Percentiles rank a stretch among this genome's conserved stretches.
These are phyloP conservation scores for Nicator chloris DNA, from an alignment of 2,113 vertebrate species.

Conservation along the genomic window DNA sequence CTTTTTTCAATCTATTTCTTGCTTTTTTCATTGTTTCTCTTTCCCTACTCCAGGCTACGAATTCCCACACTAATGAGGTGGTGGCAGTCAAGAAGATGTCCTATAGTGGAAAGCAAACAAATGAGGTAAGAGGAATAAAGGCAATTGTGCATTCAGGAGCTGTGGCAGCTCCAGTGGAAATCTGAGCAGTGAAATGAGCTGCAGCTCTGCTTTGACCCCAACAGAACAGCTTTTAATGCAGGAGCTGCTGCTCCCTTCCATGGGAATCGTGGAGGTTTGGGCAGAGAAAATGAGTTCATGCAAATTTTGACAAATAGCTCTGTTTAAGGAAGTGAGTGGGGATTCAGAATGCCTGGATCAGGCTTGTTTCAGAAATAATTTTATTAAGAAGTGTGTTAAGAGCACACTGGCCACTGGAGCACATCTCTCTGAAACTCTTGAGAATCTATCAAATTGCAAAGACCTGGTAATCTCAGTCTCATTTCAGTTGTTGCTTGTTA, in stretches of 20 bases:
- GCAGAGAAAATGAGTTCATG: neutral
- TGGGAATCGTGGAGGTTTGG: neutral
- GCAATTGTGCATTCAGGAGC: neutral
- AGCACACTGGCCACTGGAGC: neutral
- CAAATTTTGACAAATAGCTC: neutral
- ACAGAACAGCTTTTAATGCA: neutral
- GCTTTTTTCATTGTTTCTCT: neutral
- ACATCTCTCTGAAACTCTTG: neutral
- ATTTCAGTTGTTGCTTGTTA: neutral
- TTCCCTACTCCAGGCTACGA: slow-evolving; percentile 81
- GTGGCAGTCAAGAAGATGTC: slow-evolving; percentile 99
- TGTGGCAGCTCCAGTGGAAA: neutral
- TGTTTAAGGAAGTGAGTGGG: neutral
- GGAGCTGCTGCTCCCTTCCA: neutral
- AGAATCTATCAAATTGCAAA: neutral
- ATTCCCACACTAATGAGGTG: slow-evolving; percentile 94
- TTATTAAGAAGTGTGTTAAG: too few species aligned
- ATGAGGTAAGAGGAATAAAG: slow-evolving; percentile 82
- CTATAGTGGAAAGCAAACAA: slow-evolving; percentile 95
- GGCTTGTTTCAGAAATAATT: neutral
- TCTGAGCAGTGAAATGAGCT: neutral
- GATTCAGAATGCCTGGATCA: neutral
- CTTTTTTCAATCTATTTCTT: neutral
- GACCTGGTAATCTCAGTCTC: neutral
- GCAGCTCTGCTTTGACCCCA: neutral